Percentiles rank a stretch among this genome's conserved stretches.
Conservation (phyloP, 2,113 vertebrate species). For the Chaetops frenatus region DNA sequence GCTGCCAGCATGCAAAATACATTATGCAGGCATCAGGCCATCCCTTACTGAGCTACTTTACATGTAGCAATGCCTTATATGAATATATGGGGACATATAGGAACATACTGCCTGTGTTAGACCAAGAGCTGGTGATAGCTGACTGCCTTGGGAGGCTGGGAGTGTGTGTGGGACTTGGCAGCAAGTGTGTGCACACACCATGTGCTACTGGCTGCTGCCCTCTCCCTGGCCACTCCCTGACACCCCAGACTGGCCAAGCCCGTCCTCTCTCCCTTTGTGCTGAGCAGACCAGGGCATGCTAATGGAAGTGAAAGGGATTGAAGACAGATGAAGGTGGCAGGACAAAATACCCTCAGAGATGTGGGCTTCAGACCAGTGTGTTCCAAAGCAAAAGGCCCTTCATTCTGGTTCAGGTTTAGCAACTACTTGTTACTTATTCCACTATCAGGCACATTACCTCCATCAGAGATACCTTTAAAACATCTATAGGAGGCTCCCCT, state of each 20-base stretch:
- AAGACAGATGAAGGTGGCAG: not conserved
- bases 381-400: not conserved
- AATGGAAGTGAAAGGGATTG: not conserved
- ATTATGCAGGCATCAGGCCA: not conserved
- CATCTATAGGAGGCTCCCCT: not conserved
- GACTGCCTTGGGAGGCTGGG: accelerated
- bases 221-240: not conserved
- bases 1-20: not conserved
- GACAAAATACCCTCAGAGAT: accelerated
- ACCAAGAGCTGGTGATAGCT: not conserved
- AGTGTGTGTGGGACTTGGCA: too few relatives aligned
- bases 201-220: not conserved
- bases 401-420: not conserved
- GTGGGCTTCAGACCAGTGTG: not conserved
- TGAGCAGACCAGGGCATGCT: not conserved
- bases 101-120: not conserved
- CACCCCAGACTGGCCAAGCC: not conserved
- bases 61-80: not conserved
- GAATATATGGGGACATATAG: not conserved
- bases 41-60: not conserved
- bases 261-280: accelerated
- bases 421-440: not conserved
- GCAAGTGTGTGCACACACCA: accelerated
- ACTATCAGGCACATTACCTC: not conserved
- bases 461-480: not conserved